Conservation (phyloP, 2,113 vertebrate genomes). For the Ornithorhynchus anatinus region DNA sequence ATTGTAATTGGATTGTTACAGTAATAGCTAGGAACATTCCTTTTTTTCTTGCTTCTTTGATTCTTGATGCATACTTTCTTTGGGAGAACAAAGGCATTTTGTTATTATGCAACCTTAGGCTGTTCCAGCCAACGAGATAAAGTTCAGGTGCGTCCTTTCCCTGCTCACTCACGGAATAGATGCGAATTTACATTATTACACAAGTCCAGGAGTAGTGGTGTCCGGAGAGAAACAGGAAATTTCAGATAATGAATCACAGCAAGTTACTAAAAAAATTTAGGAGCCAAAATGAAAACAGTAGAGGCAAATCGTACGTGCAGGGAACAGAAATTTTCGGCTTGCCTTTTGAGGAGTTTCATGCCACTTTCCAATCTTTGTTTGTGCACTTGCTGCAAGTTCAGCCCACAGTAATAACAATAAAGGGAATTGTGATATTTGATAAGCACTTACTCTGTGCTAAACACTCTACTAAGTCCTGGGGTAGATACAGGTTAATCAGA, state of each 20-base stretch:
- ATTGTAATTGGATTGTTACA: slow-evolving; percentile 99
- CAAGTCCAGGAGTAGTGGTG: no score
- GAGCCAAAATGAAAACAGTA: no score
- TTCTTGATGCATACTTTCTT: slow-evolving; percentile 75
- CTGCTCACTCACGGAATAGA: slow-evolving; percentile 35
- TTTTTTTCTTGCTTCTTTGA: slow-evolving; percentile 82
- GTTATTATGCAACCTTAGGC: slow-evolving; percentile 72
- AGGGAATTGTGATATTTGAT: no score
- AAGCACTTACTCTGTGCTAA: no score
- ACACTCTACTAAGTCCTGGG: no score
- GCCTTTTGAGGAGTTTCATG: background rate
- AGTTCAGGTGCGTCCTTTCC: slow-evolving; percentile 49
- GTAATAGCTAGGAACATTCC: slow-evolving; percentile 90
- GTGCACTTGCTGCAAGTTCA: no score
- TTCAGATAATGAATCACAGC: background rate
- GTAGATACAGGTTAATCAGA: no score
- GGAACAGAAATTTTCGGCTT: background rate
- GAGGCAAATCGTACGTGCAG: no score
- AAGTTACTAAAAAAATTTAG: no score
- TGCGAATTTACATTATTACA: slow-evolving; percentile 38
- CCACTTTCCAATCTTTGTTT: no score
- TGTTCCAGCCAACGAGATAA: slow-evolving; percentile 60
- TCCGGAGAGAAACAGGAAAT: slow-evolving; percentile 19
- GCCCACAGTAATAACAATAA: no score
- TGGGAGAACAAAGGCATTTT: slow-evolving; percentile 77